Conservation (phyloP, 1,140 invertebrate species). For the Leptinotarsa undecemlineata region DNA sequence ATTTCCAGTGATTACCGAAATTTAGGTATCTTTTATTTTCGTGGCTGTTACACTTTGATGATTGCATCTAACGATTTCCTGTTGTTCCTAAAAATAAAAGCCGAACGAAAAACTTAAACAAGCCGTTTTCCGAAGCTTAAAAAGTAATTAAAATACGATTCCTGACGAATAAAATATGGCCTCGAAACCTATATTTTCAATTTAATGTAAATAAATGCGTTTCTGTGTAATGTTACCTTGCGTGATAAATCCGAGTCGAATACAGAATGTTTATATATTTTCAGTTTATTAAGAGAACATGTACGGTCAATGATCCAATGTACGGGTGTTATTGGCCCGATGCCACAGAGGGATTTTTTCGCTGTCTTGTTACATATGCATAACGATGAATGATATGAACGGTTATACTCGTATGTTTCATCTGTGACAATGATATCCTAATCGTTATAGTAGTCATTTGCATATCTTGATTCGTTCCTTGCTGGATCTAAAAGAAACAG, state of each 20-base stretch:
- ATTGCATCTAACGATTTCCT: conserved; percentile 6
- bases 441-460: too few relatives aligned
- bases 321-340: conserved; percentile 8
- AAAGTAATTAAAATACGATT: background rate
- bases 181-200: conserved; percentile 9
- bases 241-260: conserved; percentile 9
- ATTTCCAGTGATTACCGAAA: background rate
- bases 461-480: too few relatives aligned
- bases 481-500: too few relatives aligned
- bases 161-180: conserved; percentile 4
- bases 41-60: background rate
- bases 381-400: background rate
- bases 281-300: conserved; percentile 17
- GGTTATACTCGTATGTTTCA: too few relatives aligned
- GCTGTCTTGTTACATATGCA: background rate
- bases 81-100: background rate
- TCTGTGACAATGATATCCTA: too few relatives aligned
- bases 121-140: background rate
- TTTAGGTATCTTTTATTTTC: background rate
- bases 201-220: conserved; percentile 13
- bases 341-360: conserved; percentile 11
- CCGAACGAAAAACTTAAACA: background rate
- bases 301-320: conserved; percentile 15
- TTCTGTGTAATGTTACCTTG: conserved; percentile 12
- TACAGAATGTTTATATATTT: conserved; percentile 13